A percentile compares a stretch with the other conserved stretches of the same genome.
phyloP scores from a whole-genome alignment of 2,113 vertebrate species.

The Agelaius tricolor region DNA sequence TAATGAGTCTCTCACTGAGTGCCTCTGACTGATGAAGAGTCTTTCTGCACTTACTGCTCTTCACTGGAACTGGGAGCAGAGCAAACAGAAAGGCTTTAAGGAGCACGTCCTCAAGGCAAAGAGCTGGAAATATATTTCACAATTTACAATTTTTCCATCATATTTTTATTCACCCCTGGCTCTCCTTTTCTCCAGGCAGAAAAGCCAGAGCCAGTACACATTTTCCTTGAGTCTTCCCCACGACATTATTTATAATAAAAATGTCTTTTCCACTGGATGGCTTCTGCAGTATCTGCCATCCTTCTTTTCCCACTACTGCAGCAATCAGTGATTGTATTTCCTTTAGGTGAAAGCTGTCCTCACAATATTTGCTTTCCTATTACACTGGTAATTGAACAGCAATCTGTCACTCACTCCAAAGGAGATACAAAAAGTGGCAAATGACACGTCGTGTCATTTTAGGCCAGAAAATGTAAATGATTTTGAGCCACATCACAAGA shows the following conservation, averaged over 20 bases:
- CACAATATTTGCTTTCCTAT: neutral
- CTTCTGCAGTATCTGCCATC: neutral
- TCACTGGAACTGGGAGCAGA: neutral
- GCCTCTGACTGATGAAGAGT: slow-evolving; percentile 34
- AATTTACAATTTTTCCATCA: neutral
- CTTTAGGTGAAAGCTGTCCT: slow-evolving; percentile 30
- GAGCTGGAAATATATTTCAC: slow-evolving; percentile 2
- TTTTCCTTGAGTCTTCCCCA: neutral
- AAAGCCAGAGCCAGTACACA: neutral
- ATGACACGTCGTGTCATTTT: neutral
- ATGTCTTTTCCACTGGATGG: slow-evolving; percentile 7
- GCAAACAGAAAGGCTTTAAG: slow-evolving; percentile 32
- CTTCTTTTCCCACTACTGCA: neutral
- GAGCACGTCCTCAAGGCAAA: neutral
- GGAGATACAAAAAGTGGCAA: neutral
- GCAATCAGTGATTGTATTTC: neutral
- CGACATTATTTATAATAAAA: slow-evolving; percentile 39
- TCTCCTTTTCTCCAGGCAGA: neutral
- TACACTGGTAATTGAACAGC: slow-evolving; percentile 34
- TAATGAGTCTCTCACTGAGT: slow-evolving; percentile 1
- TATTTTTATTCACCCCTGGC: neutral
- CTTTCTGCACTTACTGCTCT: slow-evolving; percentile 23
- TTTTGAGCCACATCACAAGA: slow-evolving; percentile 58
- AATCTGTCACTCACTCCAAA: slow-evolving; percentile 46
- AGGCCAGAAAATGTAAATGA: slow-evolving; percentile 61